These are phyloP conservation scores for Spilosoma lubricipeda DNA, from an alignment of 2,888 invertebrate genomes.

Conservation along the genomic window DNA sequence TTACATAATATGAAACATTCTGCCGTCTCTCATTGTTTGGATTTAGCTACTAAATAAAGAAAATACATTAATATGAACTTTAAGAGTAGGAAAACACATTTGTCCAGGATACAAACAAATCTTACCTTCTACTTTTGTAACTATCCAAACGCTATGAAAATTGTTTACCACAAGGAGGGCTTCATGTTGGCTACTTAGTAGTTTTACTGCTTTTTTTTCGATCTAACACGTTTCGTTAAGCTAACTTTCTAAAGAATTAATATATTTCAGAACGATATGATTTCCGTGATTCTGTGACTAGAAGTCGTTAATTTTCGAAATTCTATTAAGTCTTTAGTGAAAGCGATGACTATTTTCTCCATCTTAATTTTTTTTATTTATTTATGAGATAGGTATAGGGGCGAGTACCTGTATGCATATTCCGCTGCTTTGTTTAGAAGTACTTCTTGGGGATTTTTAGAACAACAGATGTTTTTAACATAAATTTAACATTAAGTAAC, in stretches of 20 bases:
- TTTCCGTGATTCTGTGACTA: constrained; percentile 2
- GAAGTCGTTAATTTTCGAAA: background rate
- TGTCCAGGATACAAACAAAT: background rate
- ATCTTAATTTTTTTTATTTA: background rate
- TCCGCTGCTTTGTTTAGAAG: background rate
- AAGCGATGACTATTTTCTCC: background rate
- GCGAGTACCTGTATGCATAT: background rate
- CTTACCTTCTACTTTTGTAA: background rate
- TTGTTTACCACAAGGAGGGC: background rate
- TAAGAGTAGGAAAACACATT: background rate
- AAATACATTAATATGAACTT: background rate
- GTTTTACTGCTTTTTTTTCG: too few relatives aligned
- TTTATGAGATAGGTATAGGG: background rate
- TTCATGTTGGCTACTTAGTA: background rate
- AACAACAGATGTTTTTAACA: background rate
- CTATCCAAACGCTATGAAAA: background rate
- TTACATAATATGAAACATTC: background rate
- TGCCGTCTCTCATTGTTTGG: background rate
- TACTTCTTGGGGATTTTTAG: background rate
- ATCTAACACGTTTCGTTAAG: background rate
- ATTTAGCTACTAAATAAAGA: background rate
- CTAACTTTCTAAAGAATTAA: background rate
- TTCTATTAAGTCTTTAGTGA: background rate
- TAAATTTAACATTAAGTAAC: too few relatives aligned
- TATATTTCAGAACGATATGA: background rate